Evolutionary conservation across 2,888 invertebrate genomes (phyloP).

Genomic region (Plagodis pulveraria): DNA sequence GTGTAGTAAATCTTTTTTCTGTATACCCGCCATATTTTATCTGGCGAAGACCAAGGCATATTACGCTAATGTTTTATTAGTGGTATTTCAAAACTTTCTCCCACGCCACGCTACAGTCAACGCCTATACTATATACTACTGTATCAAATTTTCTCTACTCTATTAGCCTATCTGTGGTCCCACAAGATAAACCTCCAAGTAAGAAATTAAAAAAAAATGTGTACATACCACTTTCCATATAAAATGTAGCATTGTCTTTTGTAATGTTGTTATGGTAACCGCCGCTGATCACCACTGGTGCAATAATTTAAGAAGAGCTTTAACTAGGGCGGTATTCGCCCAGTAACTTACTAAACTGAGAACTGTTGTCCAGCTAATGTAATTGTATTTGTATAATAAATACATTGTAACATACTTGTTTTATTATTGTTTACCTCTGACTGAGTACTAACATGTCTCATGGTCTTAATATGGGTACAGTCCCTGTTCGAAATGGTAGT

Average conservation of each 20-base stretch:
- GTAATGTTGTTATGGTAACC: slow-evolving; percentile 8
- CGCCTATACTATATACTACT: too few relatives aligned
- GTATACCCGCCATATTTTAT: slow-evolving; percentile 19
- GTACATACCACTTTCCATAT: too few relatives aligned
- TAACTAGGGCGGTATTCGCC: slow-evolving; percentile 54
- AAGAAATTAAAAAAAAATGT: too few relatives aligned
- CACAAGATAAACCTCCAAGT: too few relatives aligned
- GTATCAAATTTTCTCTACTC: too few relatives aligned
- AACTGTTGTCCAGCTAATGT: slow-evolving; percentile 64
- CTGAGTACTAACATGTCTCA: too few relatives aligned
- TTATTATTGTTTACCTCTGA: slow-evolving; percentile 29
- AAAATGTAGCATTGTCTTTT: too few relatives aligned
- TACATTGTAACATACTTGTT: slow-evolving; percentile 54
- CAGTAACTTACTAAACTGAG: slow-evolving; percentile 58
- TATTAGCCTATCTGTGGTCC: too few relatives aligned
- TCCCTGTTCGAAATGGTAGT: too few relatives aligned
- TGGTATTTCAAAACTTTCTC: too few relatives aligned
- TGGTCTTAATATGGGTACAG: too few relatives aligned
- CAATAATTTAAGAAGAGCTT: slow-evolving; percentile 61
- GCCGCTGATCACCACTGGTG: slow-evolving; percentile 40
- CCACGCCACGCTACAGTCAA: too few relatives aligned
- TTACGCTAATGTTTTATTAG: slow-evolving; percentile 1
- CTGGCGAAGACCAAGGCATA: slow-evolving; percentile 8
- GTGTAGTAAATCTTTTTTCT: slow-evolving; percentile 3
- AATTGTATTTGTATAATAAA: slow-evolving; percentile 70